Percentiles rank a stretch among this genome's conserved stretches.
phyloP scores from a whole-genome alignment of 2,888 invertebrate species.

The Amphipyra berbera region DNA sequence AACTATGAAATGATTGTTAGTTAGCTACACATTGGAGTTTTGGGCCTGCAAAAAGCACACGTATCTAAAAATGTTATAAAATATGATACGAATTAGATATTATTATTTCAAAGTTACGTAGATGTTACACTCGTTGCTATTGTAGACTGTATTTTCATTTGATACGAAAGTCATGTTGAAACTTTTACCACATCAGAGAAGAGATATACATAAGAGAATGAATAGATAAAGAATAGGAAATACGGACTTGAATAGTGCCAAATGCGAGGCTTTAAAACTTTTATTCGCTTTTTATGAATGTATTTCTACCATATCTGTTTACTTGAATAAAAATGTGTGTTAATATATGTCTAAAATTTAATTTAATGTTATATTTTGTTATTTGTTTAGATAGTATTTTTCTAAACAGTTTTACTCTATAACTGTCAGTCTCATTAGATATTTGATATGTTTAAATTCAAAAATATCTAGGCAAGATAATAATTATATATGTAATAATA shows the following conservation, averaged over 20 bases:
- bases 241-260: slow-evolving; percentile 58
- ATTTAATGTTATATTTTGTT: slow-evolving; percentile 29
- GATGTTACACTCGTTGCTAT: slow-evolving; percentile 14
- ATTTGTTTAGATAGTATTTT: slow-evolving; percentile 28
- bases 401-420: slow-evolving; percentile 26
- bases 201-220: slow-evolving; percentile 26
- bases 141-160: slow-evolving; percentile 18
- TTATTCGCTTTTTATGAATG: slow-evolving; percentile 53
- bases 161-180: slow-evolving; percentile 4
- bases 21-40: slow-evolving; percentile 25
- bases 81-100: slow-evolving; percentile 3
- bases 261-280: slow-evolving; percentile 59
- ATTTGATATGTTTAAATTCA: slow-evolving; percentile 26
- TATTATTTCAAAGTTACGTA: slow-evolving; percentile 19
- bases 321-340: slow-evolving; percentile 32
- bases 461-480: slow-evolving; percentile 14
- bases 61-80: slow-evolving; percentile 11
- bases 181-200: slow-evolving; percentile 13
- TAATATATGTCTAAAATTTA: slow-evolving; percentile 14
- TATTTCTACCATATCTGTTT: slow-evolving; percentile 47
- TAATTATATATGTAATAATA: slow-evolving; percentile 14
- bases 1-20: slow-evolving; percentile 11
- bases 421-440: slow-evolving; percentile 45
- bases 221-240: slow-evolving; percentile 39
- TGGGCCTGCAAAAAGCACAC: slow-evolving; percentile 67